A percentile compares a stretch with the other conserved stretches of the same genome.
These are phyloP conservation scores for Drosophila longiperda DNA, from an alignment of 2,888 invertebrate species.

Conservation along the genomic window DNA sequence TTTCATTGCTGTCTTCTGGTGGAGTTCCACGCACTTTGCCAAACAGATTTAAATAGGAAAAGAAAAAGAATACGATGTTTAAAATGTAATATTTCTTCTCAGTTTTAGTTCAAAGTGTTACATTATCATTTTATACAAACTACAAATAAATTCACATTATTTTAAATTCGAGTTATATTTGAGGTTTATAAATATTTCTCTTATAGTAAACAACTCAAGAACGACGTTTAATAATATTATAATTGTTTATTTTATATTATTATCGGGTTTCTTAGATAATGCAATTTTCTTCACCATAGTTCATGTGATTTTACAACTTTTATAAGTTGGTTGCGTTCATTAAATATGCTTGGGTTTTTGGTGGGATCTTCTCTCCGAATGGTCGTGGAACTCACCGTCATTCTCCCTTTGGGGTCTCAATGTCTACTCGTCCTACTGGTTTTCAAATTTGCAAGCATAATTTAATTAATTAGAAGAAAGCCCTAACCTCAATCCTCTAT, in stretches of 20 bases:
- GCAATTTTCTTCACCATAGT: neutral
- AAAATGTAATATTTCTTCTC: neutral
- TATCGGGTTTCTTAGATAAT: neutral
- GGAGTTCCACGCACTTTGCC: slow-evolving; percentile 12
- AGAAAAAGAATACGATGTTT: neutral
- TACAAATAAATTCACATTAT: neutral
- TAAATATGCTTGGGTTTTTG: neutral
- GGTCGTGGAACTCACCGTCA: neutral
- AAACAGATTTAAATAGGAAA: neutral
- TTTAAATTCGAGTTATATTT: neutral
- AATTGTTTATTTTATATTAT: neutral
- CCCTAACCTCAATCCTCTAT: slow-evolving; percentile 6
- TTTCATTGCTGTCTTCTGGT: slow-evolving; percentile 1
- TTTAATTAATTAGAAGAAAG: slow-evolving; percentile 58
- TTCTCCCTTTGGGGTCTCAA: neutral
- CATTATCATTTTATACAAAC: neutral
- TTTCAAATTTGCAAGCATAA: slow-evolving; percentile 43
- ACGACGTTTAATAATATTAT: neutral
- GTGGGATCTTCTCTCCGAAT: neutral
- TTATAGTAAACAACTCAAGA: neutral
- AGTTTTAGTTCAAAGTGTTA: neutral
- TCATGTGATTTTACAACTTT: neutral
- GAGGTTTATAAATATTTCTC: neutral
- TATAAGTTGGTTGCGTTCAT: neutral
- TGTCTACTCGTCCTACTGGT: neutral